Percentiles rank a stretch among this genome's conserved stretches.
Conservation (phyloP, 1,140 invertebrate genomes). For the Drosophila repletoides region DNA sequence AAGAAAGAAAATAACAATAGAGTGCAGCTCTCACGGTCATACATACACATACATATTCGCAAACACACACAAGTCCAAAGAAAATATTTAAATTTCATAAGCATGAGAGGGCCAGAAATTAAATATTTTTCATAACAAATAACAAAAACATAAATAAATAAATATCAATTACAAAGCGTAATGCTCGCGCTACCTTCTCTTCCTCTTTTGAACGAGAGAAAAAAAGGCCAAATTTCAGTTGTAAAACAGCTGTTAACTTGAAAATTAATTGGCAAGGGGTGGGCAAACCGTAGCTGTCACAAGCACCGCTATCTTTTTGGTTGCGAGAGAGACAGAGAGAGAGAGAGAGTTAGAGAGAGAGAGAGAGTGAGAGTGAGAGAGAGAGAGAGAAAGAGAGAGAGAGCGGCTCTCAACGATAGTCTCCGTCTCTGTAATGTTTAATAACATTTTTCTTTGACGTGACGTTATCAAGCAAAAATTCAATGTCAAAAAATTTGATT, state of each 20-base stretch:
- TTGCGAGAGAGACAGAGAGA: not conserved
- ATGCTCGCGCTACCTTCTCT: slow-evolving; percentile 2
- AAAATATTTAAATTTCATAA: slow-evolving; percentile 21
- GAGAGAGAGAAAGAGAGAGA: slow-evolving; percentile 7
- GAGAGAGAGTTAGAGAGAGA: slow-evolving; percentile 6
- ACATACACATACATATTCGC: not conserved
- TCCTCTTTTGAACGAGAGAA: slow-evolving; percentile 10
- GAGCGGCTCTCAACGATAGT: no score
- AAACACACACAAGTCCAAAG: slow-evolving; percentile 7
- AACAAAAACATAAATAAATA: not conserved
- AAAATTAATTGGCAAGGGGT: slow-evolving; percentile 40
- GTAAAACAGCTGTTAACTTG: slow-evolving; percentile 39
- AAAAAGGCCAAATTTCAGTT: slow-evolving; percentile 29
- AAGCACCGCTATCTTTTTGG: not conserved
- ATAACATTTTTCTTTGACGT: no score
- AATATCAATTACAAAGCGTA: slow-evolving; percentile 15
- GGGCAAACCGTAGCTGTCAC: no score
- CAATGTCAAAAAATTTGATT: no score
- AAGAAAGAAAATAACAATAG: slow-evolving; percentile 15
- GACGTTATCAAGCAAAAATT: no score
- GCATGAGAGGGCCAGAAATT: not conserved
- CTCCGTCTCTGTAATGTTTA: no score
- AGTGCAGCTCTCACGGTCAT: slow-evolving; percentile 3
- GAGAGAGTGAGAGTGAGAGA: not conserved
- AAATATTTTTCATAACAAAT: not conserved